Evolutionary conservation across 2,113 vertebrate genomes (phyloP).

Genomic region (Sula dactylatra): DNA sequence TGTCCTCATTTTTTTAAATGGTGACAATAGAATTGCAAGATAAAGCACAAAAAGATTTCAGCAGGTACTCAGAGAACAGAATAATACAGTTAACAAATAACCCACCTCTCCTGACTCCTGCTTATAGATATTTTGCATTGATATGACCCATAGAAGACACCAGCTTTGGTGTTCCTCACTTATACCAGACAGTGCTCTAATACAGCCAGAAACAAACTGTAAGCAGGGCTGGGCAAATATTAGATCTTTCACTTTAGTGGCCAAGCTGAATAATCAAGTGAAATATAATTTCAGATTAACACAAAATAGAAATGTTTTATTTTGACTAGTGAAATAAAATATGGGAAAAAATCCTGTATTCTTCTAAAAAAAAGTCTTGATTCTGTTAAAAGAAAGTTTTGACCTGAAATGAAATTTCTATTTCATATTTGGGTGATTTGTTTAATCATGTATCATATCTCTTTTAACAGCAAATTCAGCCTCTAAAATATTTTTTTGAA

Average conservation of each 20-base stretch:
- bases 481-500: not conserved
- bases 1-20: not conserved
- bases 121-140: not conserved
- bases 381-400: not conserved
- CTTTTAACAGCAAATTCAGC: not conserved
- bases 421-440: not conserved
- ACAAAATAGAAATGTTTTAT: not conserved
- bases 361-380: not conserved
- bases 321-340: not conserved
- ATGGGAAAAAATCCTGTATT: accelerated
- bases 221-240: not conserved
- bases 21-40: not conserved
- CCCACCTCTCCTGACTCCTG: not conserved
- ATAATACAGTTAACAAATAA: not conserved
- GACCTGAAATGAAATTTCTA: not conserved
- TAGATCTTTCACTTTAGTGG: not conserved
- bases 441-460: not conserved
- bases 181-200: not conserved
- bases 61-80: not conserved
- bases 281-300: not conserved
- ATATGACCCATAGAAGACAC: not conserved
- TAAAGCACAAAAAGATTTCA: not conserved
- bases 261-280: not conserved
- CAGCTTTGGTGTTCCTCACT: not conserved
- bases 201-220: not conserved